A percentile compares a stretch with the other conserved stretches of the same genome.
Conservation (phyloP, 64 coral and sea anemone genomes). For the Actinia tenebrosa region DNA sequence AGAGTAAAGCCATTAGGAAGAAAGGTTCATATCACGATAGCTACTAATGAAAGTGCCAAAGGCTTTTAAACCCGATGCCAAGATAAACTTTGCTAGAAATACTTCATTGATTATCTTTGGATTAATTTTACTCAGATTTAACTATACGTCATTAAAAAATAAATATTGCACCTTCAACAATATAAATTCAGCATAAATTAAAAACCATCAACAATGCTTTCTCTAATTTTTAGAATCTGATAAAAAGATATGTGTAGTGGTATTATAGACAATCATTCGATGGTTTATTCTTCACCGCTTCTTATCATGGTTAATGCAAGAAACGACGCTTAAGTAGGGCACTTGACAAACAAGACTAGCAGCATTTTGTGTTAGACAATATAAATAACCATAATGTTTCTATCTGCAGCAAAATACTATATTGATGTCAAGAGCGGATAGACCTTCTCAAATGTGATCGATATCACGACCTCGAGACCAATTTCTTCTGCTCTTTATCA, state of each 20-base stretch:
- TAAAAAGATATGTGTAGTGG: not conserved
- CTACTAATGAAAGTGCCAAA: not conserved
- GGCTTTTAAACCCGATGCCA: not conserved
- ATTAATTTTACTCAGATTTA: not conserved
- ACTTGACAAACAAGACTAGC: not conserved
- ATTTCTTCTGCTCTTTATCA: too few relatives aligned
- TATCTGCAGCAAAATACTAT: constrained; percentile 2
- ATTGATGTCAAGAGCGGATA: not conserved
- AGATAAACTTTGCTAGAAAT: not conserved
- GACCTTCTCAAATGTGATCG: not conserved
- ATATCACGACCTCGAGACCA: not conserved
- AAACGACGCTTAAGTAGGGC: not conserved
- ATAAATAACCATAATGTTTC: constrained; percentile 4
- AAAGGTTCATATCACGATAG: not conserved
- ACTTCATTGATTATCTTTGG: not conserved
- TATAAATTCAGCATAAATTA: not conserved
- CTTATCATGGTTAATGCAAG: not conserved
- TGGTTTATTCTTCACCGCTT: not conserved
- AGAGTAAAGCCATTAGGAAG: not conserved
- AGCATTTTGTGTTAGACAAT: constrained; percentile 2
- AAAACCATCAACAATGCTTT: not conserved
- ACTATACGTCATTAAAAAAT: not conserved
- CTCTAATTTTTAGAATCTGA: not conserved
- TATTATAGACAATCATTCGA: not conserved
- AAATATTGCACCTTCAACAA: not conserved